A percentile compares a stretch with the other conserved stretches of the same genome.
Conservation (phyloP, 2,797 vertebrate species). For the Pantherophis alleghaniensis region DNA sequence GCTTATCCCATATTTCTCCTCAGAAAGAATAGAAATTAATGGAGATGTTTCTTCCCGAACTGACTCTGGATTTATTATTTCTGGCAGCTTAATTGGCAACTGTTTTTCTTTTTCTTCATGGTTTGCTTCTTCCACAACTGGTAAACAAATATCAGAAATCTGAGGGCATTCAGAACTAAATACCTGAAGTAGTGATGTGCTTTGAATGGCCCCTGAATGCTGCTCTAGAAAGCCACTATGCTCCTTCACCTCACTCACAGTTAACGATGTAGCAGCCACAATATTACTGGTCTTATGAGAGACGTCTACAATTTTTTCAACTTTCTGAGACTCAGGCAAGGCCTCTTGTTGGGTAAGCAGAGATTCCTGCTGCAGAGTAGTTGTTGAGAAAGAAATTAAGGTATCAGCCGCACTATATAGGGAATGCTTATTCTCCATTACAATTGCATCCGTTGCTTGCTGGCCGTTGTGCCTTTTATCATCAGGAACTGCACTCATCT, state of each 20-base stretch:
- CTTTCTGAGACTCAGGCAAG: conserved; percentile 65
- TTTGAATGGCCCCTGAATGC: not conserved
- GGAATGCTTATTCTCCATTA: not conserved
- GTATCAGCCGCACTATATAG: not conserved
- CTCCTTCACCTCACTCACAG: not conserved
- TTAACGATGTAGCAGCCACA: not conserved
- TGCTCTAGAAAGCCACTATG: not conserved
- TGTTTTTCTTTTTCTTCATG: conserved; percentile 26
- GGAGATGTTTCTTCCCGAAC: not conserved
- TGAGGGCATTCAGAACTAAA: not conserved
- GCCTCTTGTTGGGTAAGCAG: conserved; percentile 63
- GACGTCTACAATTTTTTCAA: conserved; percentile 72
- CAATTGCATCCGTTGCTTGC: not conserved
- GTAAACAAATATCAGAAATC: conserved; percentile 10
- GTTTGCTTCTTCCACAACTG: conserved; percentile 38
- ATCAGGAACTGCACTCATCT: conserved; percentile 25
- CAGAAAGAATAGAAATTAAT: not conserved
- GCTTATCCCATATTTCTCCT: conserved; percentile 49
- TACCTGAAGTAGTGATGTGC: conserved; percentile 2
- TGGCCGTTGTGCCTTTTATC: not conserved
- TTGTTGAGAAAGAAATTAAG: conserved; percentile 72
- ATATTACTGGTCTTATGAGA: not conserved
- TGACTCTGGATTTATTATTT: conserved; percentile 65
- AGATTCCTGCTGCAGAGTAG: conserved; percentile 73
- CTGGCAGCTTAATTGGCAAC: conserved; percentile 47